These are phyloP conservation scores for Planococcus citri DNA, from an alignment of 1,140 invertebrate species.

Conservation along the genomic window DNA sequence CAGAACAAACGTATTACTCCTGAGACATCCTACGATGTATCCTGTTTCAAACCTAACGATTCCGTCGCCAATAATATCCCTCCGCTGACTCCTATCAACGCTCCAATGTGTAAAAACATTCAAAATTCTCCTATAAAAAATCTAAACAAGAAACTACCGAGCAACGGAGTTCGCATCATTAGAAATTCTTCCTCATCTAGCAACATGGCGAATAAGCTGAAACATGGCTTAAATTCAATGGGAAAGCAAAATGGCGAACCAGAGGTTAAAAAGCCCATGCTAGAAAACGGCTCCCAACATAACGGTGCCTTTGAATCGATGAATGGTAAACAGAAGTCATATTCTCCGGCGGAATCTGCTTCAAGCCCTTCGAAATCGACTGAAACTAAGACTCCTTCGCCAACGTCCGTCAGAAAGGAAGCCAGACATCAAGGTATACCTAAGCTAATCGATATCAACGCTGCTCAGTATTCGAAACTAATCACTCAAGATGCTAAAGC, in stretches of 20 bases:
- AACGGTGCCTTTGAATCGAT: neutral
- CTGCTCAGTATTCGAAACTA: slow-evolving; percentile 21
- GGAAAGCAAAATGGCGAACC: neutral
- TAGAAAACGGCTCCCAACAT: neutral
- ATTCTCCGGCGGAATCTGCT: neutral
- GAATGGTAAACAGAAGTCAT: neutral
- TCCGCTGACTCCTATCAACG: neutral
- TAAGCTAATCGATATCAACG: slow-evolving; percentile 23
- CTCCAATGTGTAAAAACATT: neutral
- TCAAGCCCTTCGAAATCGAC: neutral
- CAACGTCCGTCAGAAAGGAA: neutral
- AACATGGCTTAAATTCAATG: neutral
- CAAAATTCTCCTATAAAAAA: slow-evolving; percentile 11
- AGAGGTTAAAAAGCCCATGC: neutral
- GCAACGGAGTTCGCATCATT: neutral
- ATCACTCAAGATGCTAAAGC: slow-evolving; percentile 15
- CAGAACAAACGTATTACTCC: neutral
- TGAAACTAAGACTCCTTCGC: neutral
- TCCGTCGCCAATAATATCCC: neutral
- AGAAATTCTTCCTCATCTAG: neutral
- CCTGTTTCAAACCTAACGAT: neutral
- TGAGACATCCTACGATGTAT: neutral
- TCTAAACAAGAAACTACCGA: neutral
- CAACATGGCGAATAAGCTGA: neutral
- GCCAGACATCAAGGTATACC: slow-evolving; percentile 19